phyloP scores from a whole-genome alignment of 2,797 vertebrate genomes.

The Emys orbicularis region DNA sequence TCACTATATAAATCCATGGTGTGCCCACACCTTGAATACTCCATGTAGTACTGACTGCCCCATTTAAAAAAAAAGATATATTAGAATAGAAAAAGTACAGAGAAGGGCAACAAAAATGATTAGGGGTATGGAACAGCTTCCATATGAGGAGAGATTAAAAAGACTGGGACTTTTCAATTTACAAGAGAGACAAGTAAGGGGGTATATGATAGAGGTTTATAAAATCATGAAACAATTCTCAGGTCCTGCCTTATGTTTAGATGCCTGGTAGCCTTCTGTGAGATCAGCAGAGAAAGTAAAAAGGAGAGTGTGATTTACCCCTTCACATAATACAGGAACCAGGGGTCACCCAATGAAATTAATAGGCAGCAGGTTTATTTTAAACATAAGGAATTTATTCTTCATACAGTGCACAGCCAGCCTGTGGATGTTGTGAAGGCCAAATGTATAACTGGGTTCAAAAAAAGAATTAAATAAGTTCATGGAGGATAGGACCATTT shows the following conservation, averaged over 20 bases:
- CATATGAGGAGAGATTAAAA: neutral
- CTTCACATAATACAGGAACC: neutral
- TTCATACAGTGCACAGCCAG: neutral
- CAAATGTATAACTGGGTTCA: no score
- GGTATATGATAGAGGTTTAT: neutral
- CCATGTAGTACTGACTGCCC: neutral
- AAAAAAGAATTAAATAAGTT: no score
- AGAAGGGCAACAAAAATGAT: neutral
- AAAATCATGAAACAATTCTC: neutral
- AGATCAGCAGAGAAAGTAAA: neutral
- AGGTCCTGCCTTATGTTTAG: neutral
- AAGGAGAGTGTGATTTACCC: neutral
- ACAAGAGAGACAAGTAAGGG: neutral
- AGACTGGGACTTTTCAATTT: neutral
- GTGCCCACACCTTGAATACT: neutral
- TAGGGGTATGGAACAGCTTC: neutral
- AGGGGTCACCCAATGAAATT: neutral
- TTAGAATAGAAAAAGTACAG: neutral
- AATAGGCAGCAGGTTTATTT: neutral
- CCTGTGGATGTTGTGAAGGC: neutral
- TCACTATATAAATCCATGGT: neutral
- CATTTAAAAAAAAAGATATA: neutral
- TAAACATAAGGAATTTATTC: neutral
- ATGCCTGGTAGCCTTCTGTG: neutral
- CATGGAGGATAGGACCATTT: no score